phyloP scores from a whole-genome alignment of 1,140 invertebrate genomes.

The Saccostrea cuccullata region DNA sequence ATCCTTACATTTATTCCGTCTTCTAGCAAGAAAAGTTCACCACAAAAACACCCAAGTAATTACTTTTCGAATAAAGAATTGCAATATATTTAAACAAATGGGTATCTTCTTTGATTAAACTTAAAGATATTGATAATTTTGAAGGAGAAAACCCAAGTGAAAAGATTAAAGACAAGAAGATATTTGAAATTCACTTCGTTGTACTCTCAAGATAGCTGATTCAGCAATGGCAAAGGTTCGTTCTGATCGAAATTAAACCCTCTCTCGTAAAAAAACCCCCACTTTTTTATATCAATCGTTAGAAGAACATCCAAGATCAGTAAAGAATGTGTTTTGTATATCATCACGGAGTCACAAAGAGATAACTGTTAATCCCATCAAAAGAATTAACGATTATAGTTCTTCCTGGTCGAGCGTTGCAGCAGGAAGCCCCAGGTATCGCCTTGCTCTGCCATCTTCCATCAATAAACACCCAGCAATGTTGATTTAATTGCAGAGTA shows the following conservation, averaged over 20 bases:
- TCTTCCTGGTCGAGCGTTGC: conserved; percentile 1
- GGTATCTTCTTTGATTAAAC: too few species aligned
- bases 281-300: conserved; percentile 3
- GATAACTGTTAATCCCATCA: conserved; percentile 31
- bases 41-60: too few species aligned
- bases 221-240: not conserved
- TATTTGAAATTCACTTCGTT: not conserved
- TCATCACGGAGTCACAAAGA: conserved; percentile 29
- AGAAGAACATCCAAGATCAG: not conserved
- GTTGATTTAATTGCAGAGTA: conserved; percentile 37
- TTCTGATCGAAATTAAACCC: not conserved
- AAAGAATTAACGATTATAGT: conserved; percentile 36
- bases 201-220: not conserved
- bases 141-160: not conserved
- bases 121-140: too few species aligned
- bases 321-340: conserved; percentile 34
- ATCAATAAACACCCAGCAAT: conserved; percentile 20
- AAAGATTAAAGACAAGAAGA: not conserved
- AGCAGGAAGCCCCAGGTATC: conserved; percentile 25
- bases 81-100: too few species aligned
- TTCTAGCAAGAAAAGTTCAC: not conserved
- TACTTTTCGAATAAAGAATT: too few species aligned
- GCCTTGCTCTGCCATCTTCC: conserved; percentile 14
- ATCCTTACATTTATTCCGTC: not conserved
- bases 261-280: not conserved